phyloP scores from a whole-genome alignment of 2,797 vertebrate genomes.

The Leuciscus waleckii region DNA sequence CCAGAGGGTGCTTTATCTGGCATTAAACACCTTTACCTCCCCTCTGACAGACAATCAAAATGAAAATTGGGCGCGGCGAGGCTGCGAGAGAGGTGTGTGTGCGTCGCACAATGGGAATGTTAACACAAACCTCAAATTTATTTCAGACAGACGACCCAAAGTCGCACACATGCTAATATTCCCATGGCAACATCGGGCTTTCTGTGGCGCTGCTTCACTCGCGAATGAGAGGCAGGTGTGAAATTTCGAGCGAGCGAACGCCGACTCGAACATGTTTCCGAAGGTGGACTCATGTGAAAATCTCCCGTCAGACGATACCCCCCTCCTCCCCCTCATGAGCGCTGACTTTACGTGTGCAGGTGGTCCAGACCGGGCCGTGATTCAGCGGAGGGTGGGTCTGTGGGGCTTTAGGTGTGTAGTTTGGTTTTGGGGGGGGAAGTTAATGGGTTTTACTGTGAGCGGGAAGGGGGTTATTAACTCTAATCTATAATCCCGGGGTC shows the following conservation, averaged over 20 bases:
- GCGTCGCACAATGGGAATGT: conserved; percentile 70
- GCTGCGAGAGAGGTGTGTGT: conserved; percentile 51
- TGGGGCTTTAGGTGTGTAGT: conserved; percentile 25
- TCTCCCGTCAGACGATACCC: conserved; percentile 71
- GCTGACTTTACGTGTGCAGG: conserved; percentile 75
- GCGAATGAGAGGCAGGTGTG: conserved; percentile 68
- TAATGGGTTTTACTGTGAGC: conserved; percentile 55
- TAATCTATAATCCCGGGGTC: conserved; percentile 62
- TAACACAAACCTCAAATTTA: conserved; percentile 73
- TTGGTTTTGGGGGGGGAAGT: conserved; percentile 40
- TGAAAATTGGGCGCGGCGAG: conserved; percentile 72
- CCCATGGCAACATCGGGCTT: conserved; percentile 75
- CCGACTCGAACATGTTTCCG: not conserved
- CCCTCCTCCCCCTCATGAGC: conserved; percentile 67
- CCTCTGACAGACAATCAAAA: conserved; percentile 79
- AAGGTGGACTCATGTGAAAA: conserved; percentile 79
- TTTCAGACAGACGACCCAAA: conserved; percentile 73
- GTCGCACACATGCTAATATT: conserved; percentile 71
- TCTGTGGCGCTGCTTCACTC: conserved; percentile 53
- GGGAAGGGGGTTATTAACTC: conserved; percentile 43
- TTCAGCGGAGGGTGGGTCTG: conserved; percentile 44
- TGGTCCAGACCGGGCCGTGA: conserved; percentile 51
- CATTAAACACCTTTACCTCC: conserved; percentile 79
- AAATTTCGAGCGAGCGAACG: conserved; percentile 58
- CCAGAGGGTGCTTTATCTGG: conserved; percentile 74